phyloP scores from a whole-genome alignment of 2,888 invertebrate species.

The Enchytraeus crypticus region DNA sequence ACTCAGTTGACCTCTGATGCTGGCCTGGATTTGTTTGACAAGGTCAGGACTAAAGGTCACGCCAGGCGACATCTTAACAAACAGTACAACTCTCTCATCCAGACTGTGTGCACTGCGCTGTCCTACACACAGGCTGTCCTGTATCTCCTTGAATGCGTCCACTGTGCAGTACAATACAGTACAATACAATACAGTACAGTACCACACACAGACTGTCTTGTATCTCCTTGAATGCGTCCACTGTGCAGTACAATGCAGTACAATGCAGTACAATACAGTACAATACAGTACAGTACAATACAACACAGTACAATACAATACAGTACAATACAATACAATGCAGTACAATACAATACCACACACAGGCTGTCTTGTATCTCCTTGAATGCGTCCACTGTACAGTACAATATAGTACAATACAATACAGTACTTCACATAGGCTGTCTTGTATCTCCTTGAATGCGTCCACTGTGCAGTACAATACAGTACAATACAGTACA shows the following conservation, averaged over 20 bases:
- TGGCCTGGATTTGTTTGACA: constrained; percentile 43
- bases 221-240: constrained; percentile 53
- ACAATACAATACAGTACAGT: constrained; percentile 50
- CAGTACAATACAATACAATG: no score
- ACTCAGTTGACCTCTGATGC: constrained; percentile 50
- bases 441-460: constrained; percentile 54
- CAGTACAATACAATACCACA: no score
- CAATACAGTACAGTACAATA: constrained; percentile 52
- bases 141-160: constrained; percentile 52
- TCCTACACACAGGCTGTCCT: constrained; percentile 54
- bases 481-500: no score
- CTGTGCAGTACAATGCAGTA: no score
- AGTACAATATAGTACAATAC: no score
- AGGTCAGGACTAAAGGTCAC: constrained; percentile 46
- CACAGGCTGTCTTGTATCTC: no score
- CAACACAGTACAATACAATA: no score
- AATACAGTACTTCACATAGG: constrained; percentile 54
- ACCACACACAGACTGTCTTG: constrained; percentile 55
- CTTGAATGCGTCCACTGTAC: constrained; percentile 51
- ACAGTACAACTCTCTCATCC: constrained; percentile 55
- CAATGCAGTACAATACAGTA: constrained; percentile 50
- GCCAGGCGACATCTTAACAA: constrained; percentile 51
- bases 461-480: constrained; percentile 50
- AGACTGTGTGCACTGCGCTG: constrained; percentile 48
- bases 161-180: no score